Percentiles rank a stretch among this genome's conserved stretches.
Evolutionary conservation across 2,797 vertebrate genomes (phyloP).

Genomic region (Rhabdophis nuchalis): DNA sequence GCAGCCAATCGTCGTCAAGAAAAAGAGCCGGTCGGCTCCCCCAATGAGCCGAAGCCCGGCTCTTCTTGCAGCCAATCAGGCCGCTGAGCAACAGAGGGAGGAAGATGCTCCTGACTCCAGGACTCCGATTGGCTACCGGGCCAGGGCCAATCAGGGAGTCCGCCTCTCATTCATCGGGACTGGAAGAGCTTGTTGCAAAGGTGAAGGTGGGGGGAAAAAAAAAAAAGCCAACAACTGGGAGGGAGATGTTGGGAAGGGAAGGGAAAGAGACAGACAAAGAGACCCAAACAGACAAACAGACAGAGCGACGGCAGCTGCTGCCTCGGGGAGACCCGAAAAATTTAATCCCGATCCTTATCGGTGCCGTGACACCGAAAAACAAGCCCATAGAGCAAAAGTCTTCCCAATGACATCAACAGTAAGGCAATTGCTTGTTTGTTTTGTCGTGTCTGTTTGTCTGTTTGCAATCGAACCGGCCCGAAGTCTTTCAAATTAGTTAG

Average conservation of each 20-base stretch:
- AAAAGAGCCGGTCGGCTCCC: background rate
- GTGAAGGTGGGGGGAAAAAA: background rate
- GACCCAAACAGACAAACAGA: background rate
- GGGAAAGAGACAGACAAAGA: background rate
- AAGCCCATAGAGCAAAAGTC: background rate
- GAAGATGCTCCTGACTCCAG: background rate
- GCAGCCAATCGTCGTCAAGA: background rate
- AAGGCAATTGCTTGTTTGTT: background rate
- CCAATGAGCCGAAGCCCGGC: background rate
- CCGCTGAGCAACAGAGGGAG: background rate
- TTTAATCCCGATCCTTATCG: background rate
- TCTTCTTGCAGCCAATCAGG: background rate
- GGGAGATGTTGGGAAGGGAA: background rate
- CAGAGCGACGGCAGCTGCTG: background rate
- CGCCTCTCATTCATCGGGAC: background rate
- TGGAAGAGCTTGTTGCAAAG: background rate
- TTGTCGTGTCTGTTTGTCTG: background rate
- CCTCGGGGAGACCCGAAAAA: background rate
- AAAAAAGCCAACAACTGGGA: background rate
- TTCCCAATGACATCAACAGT: background rate
- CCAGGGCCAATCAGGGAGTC: background rate
- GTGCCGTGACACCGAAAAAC: background rate
- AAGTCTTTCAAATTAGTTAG: background rate
- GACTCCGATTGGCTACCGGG: background rate
- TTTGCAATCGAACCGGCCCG: background rate